phyloP scores from a whole-genome alignment of 2,888 invertebrate genomes.

The Lasioglossum calceatum region DNA sequence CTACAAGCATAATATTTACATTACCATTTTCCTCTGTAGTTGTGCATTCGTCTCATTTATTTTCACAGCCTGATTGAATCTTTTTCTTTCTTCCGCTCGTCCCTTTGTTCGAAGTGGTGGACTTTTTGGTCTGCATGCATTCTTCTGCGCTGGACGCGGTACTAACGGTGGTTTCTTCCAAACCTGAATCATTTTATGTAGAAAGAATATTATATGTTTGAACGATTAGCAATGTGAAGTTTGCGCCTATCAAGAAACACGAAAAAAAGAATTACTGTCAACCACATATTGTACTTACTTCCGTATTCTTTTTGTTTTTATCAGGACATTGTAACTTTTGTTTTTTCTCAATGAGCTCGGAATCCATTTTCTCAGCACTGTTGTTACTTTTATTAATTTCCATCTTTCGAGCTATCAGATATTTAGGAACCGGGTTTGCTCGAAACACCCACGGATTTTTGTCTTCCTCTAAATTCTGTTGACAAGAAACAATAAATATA shows the following conservation, averaged over 20 bases:
- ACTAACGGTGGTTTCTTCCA: constrained; percentile 64
- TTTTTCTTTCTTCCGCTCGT: constrained; percentile 66
- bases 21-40: constrained; percentile 57
- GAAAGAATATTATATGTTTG: neutral
- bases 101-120: constrained; percentile 62
- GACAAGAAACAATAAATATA: neutral
- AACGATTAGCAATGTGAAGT: neutral
- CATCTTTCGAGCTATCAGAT: neutral
- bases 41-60: constrained; percentile 58
- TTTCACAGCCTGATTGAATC: constrained; percentile 57
- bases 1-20: neutral
- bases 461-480: constrained; percentile 17
- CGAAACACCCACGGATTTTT: constrained; percentile 18
- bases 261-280: neutral
- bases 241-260: neutral
- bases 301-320: neutral
- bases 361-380: neutral
- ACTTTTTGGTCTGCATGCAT: constrained; percentile 35
- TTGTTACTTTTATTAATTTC: neutral
- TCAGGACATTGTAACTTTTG: neutral
- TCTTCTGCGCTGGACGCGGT: neutral
- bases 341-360: neutral
- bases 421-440: constrained; percentile 39
- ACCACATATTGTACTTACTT: constrained; percentile 13
- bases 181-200: constrained; percentile 29